Evolutionary conservation across 2,797 vertebrate species (phyloP).

Genomic region (Channa striata): DNA sequence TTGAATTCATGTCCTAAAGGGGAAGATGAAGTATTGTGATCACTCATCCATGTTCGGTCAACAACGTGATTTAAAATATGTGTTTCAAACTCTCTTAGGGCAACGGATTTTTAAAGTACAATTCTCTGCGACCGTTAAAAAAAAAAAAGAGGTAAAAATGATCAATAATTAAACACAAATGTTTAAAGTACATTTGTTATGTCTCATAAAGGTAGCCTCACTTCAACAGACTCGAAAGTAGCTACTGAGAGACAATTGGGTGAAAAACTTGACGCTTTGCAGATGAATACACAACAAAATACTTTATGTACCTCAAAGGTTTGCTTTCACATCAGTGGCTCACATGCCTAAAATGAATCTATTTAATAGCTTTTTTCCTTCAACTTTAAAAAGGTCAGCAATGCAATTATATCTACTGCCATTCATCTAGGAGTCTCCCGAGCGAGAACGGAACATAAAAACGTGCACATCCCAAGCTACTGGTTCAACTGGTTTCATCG

Average conservation of each 20-base stretch:
- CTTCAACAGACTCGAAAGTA: neutral
- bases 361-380: conserved; percentile 39
- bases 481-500: conserved; percentile 64
- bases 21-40: conserved; percentile 30
- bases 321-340: conserved; percentile 25
- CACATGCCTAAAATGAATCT: conserved; percentile 57
- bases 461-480: conserved; percentile 27
- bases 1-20: conserved; percentile 43
- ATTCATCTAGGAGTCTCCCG: conserved; percentile 30
- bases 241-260: neutral
- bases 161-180: too few species aligned
- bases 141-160: neutral
- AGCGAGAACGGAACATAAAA: conserved; percentile 33
- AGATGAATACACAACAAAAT: conserved; percentile 34
- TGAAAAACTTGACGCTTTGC: neutral
- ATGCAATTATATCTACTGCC: conserved; percentile 57
- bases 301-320: conserved; percentile 29
- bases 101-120: neutral
- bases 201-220: too few species aligned
- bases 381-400: conserved; percentile 63
- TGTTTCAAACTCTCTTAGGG: conserved; percentile 12
- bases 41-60: conserved; percentile 46
- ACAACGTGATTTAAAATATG: conserved; percentile 12
- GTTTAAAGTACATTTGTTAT: too few species aligned
- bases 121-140: too few species aligned